phyloP scores from a whole-genome alignment of 2,797 vertebrate species.

The Cephalopachus bancanus region DNA sequence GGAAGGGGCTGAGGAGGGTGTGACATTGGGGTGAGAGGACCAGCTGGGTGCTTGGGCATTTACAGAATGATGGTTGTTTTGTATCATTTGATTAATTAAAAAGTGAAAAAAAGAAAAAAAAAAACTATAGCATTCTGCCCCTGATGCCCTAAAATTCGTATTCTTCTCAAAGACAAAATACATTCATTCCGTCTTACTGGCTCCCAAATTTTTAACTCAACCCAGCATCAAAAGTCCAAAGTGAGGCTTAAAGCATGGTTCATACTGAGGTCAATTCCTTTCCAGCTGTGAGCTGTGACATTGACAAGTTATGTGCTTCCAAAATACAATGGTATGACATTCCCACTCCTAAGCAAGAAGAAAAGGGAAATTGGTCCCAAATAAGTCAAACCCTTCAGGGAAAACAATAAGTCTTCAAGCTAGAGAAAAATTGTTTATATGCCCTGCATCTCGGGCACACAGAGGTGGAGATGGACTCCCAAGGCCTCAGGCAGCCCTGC shows the following conservation, averaged over 20 bases:
- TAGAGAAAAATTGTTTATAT: neutral
- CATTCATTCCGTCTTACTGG: neutral
- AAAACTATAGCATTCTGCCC: neutral
- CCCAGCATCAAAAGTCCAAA: neutral
- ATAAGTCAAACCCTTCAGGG: neutral
- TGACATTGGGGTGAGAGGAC: conserved; percentile 35
- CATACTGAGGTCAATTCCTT: neutral
- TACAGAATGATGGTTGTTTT: conserved; percentile 77
- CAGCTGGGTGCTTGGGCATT: conserved; percentile 69
- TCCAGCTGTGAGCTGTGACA: neutral
- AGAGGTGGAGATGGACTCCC: neutral
- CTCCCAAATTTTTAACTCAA: neutral
- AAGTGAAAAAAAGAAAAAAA: conserved; percentile 56
- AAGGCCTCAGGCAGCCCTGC: neutral
- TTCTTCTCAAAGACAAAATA: neutral
- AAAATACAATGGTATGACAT: neutral
- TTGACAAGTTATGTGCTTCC: neutral
- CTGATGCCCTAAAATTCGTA: neutral
- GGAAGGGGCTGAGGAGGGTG: neutral
- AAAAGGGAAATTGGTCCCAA: neutral
- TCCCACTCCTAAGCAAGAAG: neutral
- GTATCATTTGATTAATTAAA: conserved; percentile 82
- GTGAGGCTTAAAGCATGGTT: neutral
- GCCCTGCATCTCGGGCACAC: neutral
- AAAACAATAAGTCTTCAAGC: neutral